phyloP scores from a whole-genome alignment of 2,113 vertebrate species.

The Vulpes vulpes region DNA sequence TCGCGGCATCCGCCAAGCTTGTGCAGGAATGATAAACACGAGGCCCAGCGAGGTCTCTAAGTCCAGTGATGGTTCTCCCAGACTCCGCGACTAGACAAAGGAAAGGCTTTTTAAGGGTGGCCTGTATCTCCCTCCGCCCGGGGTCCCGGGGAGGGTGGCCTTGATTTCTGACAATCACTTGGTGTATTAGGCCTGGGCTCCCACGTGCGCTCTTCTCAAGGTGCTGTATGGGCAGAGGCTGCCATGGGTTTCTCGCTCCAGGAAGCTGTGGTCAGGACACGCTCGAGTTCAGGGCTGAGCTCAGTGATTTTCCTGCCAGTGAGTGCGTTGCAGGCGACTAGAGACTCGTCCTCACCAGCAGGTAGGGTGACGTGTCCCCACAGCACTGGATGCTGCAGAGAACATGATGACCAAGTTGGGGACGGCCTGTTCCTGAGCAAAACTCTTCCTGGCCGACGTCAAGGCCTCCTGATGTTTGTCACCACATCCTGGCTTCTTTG shows the following conservation, averaged over 20 bases:
- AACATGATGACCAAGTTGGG: conserved; percentile 80
- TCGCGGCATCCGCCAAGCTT: neutral
- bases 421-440: conserved; percentile 72
- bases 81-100: neutral
- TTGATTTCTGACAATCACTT: conserved; percentile 80
- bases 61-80: conserved; percentile 6
- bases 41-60: neutral
- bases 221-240: conserved; percentile 70
- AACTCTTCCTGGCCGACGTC: conserved; percentile 74
- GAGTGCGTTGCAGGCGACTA: conserved; percentile 74
- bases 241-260: conserved; percentile 79
- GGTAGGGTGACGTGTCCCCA: conserved; percentile 76
- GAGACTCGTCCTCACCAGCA: conserved; percentile 70
- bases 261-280: conserved; percentile 77
- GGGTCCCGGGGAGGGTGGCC: neutral
- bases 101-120: neutral
- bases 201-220: conserved; percentile 74
- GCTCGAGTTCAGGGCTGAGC: conserved; percentile 78
- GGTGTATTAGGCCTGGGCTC: conserved; percentile 84
- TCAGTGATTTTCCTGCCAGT: conserved; percentile 83
- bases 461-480: conserved; percentile 79
- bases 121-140: neutral
- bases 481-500: conserved; percentile 51
- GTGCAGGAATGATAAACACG: neutral
- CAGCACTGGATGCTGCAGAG: conserved; percentile 77